Evolutionary conservation across 1,140 invertebrate genomes (phyloP), one percentile per base, ranked within the genome.

Genomic region (Aphelenchoides besseyi): DNA sequence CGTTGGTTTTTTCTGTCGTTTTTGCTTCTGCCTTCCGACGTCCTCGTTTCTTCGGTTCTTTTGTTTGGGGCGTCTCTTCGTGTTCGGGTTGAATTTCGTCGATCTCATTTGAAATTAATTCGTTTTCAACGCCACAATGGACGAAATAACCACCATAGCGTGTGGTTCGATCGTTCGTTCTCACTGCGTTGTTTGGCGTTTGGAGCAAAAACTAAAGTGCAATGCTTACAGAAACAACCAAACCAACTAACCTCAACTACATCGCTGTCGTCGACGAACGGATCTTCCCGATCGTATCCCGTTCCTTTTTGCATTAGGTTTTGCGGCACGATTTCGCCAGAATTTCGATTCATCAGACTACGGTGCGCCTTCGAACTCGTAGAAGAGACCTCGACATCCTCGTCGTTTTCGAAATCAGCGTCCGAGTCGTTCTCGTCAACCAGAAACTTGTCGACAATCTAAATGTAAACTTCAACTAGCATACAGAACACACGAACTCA

Each of bases 231-330:
- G 12, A 23, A 23, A 48, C n/a, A n/a, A n/a, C n/a, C 12, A 23
- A 48, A 48, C 12, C 12, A 23, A 48, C 41, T 48, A 12, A 48
- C 41, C 41, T 16, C 41, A 23, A 16, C 12, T 16, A 48, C 12
- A 48, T 48, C 41, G 41, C 41, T 48, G 41, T 48, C 41, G 41
- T 48, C 41, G 41, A 48, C 41, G 41, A 48, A 48, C 41, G 41
- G 41, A 48, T 48, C 41, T 12, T 48, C 41, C 41, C 12, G 41
- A 48, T 48, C 41, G 41, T 48, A 48, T 12, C 41, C 41, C 41
- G 23, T 23, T 12, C 41, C 41, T 23, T 48, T 48, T 23, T 23
- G 41, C 41, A 48, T 48, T 23, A 48, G 41, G 41, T 12, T 23
- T 12, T 12, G 12, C 41, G 41, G 12, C 41, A 48, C 23, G 12